Percentiles rank a stretch among this genome's conserved stretches.
Evolutionary conservation across 2,113 vertebrate species (phyloP).

Genomic region (Pseudorasbora parva): DNA sequence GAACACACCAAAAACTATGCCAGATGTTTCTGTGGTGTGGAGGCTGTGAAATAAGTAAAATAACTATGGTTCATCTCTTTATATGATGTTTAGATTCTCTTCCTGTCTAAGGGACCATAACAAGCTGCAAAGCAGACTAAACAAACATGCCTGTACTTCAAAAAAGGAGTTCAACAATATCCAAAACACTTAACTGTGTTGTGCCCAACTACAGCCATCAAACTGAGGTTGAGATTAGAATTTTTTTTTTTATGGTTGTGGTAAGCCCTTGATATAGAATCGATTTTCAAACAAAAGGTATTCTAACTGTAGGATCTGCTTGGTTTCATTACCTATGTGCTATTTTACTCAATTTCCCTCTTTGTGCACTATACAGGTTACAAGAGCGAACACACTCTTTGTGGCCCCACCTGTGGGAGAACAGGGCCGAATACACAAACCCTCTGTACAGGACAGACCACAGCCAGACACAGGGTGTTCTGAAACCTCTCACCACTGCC

Average conservation of each 20-base stretch:
- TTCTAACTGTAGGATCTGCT: background rate
- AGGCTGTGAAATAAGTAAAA: background rate
- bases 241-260: background rate
- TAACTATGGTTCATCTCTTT: background rate
- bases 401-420: constrained; percentile 93
- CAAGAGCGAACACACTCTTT: constrained; percentile 87
- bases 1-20: background rate
- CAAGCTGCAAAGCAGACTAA: background rate
- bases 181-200: background rate
- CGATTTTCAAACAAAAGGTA: background rate
- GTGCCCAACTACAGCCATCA: background rate
- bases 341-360: background rate
- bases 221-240: background rate
- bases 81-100: background rate
- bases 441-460: constrained; percentile 86
- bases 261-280: background rate
- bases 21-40: background rate
- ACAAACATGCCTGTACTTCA: background rate
- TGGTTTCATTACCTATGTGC: background rate
- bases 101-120: background rate
- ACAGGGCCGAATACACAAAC: constrained; percentile 83
- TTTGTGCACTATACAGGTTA: constrained; percentile 76
- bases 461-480: constrained; percentile 81
- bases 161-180: background rate
- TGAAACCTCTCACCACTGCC: constrained; percentile 82